Percentiles rank a stretch among this genome's conserved stretches.
These are phyloP conservation scores for Drosophila albomicans DNA, from an alignment of 1,140 invertebrate genomes.

Conservation along the genomic window DNA sequence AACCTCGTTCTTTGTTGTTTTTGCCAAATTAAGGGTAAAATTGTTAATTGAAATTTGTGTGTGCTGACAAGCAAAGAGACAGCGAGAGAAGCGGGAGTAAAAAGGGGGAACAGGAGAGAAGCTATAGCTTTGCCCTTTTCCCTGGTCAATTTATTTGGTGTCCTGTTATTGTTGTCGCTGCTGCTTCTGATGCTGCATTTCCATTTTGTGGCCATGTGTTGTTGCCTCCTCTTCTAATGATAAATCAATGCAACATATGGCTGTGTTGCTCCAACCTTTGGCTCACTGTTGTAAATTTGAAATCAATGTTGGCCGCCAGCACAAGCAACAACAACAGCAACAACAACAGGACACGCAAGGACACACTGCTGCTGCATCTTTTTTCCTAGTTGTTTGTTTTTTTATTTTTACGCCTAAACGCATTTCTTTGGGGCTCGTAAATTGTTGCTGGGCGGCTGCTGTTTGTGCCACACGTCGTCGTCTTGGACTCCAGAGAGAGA, in stretches of 20 bases:
- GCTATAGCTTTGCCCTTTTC: conserved; percentile 5
- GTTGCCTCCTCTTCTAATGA: conserved; percentile 52
- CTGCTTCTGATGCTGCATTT: conserved; percentile 56
- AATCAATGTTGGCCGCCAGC: conserved; percentile 66
- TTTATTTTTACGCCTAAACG: conserved; percentile 45
- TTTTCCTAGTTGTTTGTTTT: conserved; percentile 27
- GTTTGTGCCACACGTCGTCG: conserved; percentile 36
- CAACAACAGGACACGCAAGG: conserved; percentile 6
- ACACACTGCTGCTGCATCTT: conserved; percentile 5
- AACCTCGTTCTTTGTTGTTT: conserved; percentile 50
- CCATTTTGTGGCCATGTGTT: conserved; percentile 55
- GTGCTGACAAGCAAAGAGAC: conserved; percentile 18
- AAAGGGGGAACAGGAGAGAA: conserved; percentile 1
- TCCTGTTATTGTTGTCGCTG: conserved; percentile 20
- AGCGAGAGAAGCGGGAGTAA: neutral
- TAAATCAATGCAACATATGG: conserved; percentile 83
- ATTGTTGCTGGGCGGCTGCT: conserved; percentile 25
- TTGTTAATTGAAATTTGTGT: conserved; percentile 84
- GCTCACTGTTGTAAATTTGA: conserved; percentile 76
- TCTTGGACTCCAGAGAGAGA: conserved; percentile 22
- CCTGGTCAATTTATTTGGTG: conserved; percentile 53
- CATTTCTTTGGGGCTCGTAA: conserved; percentile 58
- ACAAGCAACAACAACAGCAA: neutral
- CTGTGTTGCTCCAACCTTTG: conserved; percentile 69
- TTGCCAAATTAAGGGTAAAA: conserved; percentile 80